A percentile compares a stretch with the other conserved stretches of the same genome.
These are phyloP conservation scores for Drosophila santomea DNA, from an alignment of 1,140 invertebrate species.

Conservation along the genomic window DNA sequence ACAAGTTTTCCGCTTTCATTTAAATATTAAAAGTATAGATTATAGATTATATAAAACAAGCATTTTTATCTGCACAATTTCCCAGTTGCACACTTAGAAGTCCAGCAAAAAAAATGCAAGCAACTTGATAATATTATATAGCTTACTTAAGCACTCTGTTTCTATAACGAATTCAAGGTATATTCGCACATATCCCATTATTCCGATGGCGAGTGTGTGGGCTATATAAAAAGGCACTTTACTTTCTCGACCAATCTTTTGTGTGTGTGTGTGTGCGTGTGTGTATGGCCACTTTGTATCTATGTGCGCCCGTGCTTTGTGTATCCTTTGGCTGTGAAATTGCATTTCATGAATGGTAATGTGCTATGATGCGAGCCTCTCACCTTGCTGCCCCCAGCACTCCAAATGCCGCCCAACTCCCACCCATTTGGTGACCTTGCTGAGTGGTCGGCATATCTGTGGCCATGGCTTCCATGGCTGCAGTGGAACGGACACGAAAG, in stretches of 20 bases:
- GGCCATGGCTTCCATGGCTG: neutral
- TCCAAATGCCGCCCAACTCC: neutral
- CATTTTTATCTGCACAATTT: no score
- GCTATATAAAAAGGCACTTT: conserved; percentile 68
- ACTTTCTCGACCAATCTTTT: conserved; percentile 34
- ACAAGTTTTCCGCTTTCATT: no score
- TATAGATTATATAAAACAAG: no score
- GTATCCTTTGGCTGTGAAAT: conserved; percentile 75
- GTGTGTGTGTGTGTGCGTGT: conserved; percentile 12
- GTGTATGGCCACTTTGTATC: conserved; percentile 49
- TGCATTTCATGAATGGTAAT: conserved; percentile 82
- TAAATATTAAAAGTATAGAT: no score
- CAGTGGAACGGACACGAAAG: neutral
- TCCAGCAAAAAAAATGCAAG: no score
- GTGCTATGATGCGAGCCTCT: conserved; percentile 66
- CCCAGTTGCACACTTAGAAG: no score
- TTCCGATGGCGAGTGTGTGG: neutral
- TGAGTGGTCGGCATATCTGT: conserved; percentile 6
- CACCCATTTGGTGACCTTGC: conserved; percentile 1
- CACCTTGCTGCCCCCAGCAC: neutral
- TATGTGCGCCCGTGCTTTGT: conserved; percentile 47
- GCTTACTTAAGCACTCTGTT: neutral
- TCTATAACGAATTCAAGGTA: neutral
- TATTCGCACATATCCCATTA: conserved; percentile 7
- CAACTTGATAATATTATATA: neutral